phyloP scores from a whole-genome alignment of 2,113 vertebrate species.

The Centrocercus urophasianus region DNA sequence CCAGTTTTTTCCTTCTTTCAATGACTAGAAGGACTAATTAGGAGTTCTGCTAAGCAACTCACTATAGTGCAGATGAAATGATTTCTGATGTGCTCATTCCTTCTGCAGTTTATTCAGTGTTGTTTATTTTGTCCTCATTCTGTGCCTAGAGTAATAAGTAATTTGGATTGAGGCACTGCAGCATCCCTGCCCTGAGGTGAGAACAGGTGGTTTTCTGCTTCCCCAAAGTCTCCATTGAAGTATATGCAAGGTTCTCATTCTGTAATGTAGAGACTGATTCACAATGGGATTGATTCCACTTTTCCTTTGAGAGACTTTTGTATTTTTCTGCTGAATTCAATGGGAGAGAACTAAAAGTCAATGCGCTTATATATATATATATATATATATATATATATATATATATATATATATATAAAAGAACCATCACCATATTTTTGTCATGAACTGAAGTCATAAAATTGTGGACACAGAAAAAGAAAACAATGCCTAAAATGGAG shows the following conservation, averaged over 20 bases:
- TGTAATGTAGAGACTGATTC: background rate
- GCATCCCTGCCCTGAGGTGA: background rate
- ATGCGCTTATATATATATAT: background rate
- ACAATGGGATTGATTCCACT: background rate
- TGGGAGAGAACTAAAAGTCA: background rate
- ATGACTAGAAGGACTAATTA: background rate
- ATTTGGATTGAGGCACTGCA: background rate
- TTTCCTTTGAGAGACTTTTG: background rate
- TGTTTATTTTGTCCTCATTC: conserved; percentile 8
- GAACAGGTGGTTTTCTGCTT: conserved; percentile 17
- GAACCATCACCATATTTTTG: background rate
- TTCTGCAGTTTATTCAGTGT: background rate
- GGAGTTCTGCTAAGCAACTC: background rate
- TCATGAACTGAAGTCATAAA: background rate
- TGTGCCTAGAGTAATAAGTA: conserved; percentile 2
- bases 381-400: background rate
- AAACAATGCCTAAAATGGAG: background rate
- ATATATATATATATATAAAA: background rate
- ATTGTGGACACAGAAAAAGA: background rate
- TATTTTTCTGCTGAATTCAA: background rate
- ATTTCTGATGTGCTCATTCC: conserved; percentile 2
- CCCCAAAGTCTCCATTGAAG: background rate
- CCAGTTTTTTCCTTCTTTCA: background rate
- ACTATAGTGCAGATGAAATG: background rate
- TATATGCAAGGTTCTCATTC: background rate